Evolutionary conservation across 2,113 vertebrate genomes (phyloP).

Genomic region (Arvicanthis niloticus): DNA sequence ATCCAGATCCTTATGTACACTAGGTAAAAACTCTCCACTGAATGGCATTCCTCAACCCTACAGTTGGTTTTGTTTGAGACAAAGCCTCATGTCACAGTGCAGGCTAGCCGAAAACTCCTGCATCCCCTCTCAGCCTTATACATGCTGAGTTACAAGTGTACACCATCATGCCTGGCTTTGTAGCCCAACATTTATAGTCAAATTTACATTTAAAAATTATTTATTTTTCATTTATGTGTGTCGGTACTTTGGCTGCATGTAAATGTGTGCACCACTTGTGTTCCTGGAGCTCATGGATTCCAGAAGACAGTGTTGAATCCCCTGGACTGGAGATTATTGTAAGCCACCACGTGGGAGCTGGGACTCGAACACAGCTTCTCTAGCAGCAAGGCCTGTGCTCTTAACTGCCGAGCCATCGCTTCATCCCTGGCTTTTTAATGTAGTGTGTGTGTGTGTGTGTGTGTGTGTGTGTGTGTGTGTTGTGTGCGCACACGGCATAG

Average conservation of each 20-base stretch:
- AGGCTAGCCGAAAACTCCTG: background rate
- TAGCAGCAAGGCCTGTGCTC: background rate
- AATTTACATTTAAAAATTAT: background rate
- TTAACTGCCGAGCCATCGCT: background rate
- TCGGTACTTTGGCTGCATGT: background rate
- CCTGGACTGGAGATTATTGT: background rate
- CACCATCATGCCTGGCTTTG: background rate
- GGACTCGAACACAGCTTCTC: background rate
- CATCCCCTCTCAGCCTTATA: background rate
- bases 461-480: no score
- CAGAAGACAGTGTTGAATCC: background rate
- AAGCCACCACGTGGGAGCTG: background rate
- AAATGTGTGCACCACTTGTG: background rate
- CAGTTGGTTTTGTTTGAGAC: background rate
- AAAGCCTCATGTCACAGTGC: background rate
- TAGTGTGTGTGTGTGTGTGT: no score
- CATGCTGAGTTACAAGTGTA: background rate
- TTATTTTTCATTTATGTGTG: background rate
- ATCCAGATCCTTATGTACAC: no score
- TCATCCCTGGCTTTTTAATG: background rate
- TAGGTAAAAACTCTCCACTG: background rate
- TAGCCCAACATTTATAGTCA: background rate
- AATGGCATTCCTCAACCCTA: background rate
- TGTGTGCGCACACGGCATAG: no score
- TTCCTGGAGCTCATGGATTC: background rate